phyloP scores from a whole-genome alignment of 35 echinoderm and acorn worm genomes.

The Ophiothrix spiculata region DNA sequence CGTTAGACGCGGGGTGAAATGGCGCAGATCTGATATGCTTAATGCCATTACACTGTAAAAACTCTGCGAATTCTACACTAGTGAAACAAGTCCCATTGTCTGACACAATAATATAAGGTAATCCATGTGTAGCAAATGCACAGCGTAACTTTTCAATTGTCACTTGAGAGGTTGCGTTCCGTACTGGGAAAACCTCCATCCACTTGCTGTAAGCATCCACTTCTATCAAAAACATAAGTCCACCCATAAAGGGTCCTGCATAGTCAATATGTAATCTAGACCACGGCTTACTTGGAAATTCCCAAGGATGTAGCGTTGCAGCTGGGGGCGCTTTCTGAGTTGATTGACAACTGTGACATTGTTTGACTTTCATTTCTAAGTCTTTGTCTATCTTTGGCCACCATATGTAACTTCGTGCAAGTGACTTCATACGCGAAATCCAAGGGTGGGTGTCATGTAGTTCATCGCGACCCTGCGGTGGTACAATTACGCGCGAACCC shows the following conservation, averaged over 20 bases:
- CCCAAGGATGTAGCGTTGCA: slow-evolving; percentile 45
- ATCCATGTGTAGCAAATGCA: slow-evolving; percentile 32
- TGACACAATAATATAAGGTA: slow-evolving; percentile 19
- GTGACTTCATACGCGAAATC: slow-evolving; percentile 30
- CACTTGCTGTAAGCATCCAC: slow-evolving; percentile 50
- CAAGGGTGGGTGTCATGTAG: slow-evolving; percentile 58
- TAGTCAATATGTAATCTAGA: slow-evolving; percentile 49
- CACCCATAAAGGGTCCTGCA: slow-evolving; percentile 29
- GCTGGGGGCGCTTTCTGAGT: slow-evolving; percentile 4
- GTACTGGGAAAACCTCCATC: slow-evolving; percentile 24
- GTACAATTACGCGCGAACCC: slow-evolving; percentile 23
- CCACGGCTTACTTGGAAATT: slow-evolving; percentile 38
- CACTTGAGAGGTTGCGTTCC: slow-evolving; percentile 6
- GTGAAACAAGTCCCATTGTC: slow-evolving; percentile 43
- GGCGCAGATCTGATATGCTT: slow-evolving; percentile 48
- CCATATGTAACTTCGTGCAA: slow-evolving; percentile 52
- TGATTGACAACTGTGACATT: slow-evolving; percentile 39
- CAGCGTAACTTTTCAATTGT: slow-evolving; percentile 21
- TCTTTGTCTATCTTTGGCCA: slow-evolving; percentile 48
- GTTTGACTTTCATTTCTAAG: slow-evolving; percentile 14
- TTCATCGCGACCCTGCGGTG: slow-evolving; percentile 33
- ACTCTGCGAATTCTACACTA: slow-evolving; percentile 36
- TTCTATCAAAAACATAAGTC: slow-evolving; percentile 18
- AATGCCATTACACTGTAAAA: slow-evolving; percentile 39
- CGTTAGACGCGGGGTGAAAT: slow-evolving; percentile 38